Evolutionary conservation across 1,140 invertebrate species (phyloP), one percentile per base, ranked within the genome.

Genomic region (Metaphire vulgaris): DNA sequence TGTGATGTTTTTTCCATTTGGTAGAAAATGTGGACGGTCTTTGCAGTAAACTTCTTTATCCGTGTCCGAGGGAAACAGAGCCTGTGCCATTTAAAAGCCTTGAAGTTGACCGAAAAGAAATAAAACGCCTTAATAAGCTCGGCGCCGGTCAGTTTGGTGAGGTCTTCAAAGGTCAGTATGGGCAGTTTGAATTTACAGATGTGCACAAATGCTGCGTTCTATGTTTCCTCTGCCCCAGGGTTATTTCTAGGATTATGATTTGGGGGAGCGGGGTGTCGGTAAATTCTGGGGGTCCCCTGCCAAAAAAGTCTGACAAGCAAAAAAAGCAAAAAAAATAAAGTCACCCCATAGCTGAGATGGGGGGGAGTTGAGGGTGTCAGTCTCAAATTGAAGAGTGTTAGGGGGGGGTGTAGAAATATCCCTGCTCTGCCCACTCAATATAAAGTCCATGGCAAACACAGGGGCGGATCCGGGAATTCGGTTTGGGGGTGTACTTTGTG

Each of bases 91-190:
- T 80, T 34, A 78, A 76, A 31, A 77, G 79, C 15, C 75, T 80
- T n/a, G 79, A 80, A 64, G 79, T 80, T 6, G 69, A 78, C 15
- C 32, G 77, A 33, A 34, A 71, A 2, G 41, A 64, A 16, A 80
- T 80, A 28, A 91, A 94, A 81, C 88, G 98, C 74, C 89, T 94
- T 33, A 88, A 90, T 69, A 95, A 95, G 85, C 85, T 98, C 33
- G 96, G 96, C 0, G 92, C 93, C 79, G 96, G 96, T 21, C 96
- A 97, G 87, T 98, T 98, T 85, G 96, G 96, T 15, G 95, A 98
- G 87, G 96, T 98, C 0, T 97, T 92, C 88, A 96, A 96, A 84
- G 96, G 95, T 84, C 83, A 41, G 69, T n/a, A 32, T 26, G 6
- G 12, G 26, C n/a, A n/a, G n/a, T n/a, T n/a, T n/a, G n/a, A n/a